Conservation (phyloP, 2,888 invertebrate genomes). For the Heliconius ismenius region DNA sequence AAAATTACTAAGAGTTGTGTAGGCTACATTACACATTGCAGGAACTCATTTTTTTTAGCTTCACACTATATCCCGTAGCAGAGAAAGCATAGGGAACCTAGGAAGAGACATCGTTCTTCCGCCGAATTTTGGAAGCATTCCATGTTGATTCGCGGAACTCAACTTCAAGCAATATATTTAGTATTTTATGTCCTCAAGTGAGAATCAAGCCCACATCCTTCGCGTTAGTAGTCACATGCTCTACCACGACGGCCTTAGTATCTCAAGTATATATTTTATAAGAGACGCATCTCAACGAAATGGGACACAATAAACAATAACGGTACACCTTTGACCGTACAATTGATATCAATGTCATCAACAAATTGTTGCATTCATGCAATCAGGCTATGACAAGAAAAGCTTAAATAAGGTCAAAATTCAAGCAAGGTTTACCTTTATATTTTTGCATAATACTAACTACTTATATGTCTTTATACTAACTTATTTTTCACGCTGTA, state of each 20-base stretch:
- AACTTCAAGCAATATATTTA: not conserved
- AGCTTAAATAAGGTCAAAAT: constrained; percentile 20
- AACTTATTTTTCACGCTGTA: too few species aligned
- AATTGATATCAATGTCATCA: constrained; percentile 33
- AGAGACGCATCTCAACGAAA: not conserved
- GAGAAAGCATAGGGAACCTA: too few species aligned
- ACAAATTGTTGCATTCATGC: constrained; percentile 19
- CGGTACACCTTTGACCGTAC: constrained; percentile 9
- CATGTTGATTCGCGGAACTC: too few species aligned
- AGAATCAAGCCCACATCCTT: not conserved
- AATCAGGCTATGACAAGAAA: constrained; percentile 24
- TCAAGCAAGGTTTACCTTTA: not conserved
- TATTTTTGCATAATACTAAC: too few species aligned
- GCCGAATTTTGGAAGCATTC: too few species aligned
- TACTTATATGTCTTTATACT: too few species aligned
- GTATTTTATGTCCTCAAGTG: not conserved
- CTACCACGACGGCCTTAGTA: not conserved
- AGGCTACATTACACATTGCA: too few species aligned
- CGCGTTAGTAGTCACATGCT: not conserved
- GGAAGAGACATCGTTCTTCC: too few species aligned
- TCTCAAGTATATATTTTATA: not conserved
- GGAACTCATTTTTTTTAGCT: too few species aligned
- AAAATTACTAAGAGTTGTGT: not conserved
- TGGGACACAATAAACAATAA: not conserved
- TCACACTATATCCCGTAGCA: too few species aligned